Evolutionary conservation across 2,113 vertebrate species (phyloP), one percentile per base, ranked within the genome.

Genomic region (Rhabdomys dilectus): DNA sequence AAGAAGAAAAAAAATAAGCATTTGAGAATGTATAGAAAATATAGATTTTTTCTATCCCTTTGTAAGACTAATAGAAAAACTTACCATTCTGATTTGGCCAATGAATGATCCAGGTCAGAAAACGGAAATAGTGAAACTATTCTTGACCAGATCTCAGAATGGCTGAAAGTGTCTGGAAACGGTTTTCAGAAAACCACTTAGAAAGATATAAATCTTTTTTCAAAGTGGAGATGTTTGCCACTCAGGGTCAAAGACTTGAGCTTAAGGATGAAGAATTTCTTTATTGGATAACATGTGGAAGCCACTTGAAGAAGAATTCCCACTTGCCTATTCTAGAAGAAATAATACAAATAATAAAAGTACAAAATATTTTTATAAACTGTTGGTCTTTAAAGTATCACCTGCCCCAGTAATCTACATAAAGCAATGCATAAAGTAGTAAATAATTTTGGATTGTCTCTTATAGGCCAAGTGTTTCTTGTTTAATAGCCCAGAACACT

Each of bases 191-290:
- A 95, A 81, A 81, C 26, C 26, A 88, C 36, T 91, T 94, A 95
- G 88, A 93, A 91, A 89, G 45, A 77, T 88, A 68, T 53, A 45
- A 91, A 36, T 96, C 12, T 81, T 95, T 95, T 95, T 97, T 93
- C 82, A 56, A 73, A 68, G 26, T 85, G 17, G 42, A 95, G 62
- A 90, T 64, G 29, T n/a, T 95, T 92, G 29, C 48, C 36, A 66
- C 6, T 97, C 39, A 75, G 31, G 48, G n/a, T 91, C 73, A 62
- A 89, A 92, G 51, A 78, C 19, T 96, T 82, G 56, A 77, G 15
- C 22, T 95, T 48, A 92, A 96, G 58, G 21, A 68, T 75, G 39
- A 88, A 88, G 8, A 92, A 77, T 56, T 88, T 89, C 58, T 95
- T 94, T 85, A 80, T 88, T 94, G 68, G 11, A 29, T 97, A 72